Evolutionary conservation across 1,140 invertebrate genomes (phyloP), one percentile per base, ranked within the genome.

Genomic region (Drosophila sulfurigaster): DNA sequence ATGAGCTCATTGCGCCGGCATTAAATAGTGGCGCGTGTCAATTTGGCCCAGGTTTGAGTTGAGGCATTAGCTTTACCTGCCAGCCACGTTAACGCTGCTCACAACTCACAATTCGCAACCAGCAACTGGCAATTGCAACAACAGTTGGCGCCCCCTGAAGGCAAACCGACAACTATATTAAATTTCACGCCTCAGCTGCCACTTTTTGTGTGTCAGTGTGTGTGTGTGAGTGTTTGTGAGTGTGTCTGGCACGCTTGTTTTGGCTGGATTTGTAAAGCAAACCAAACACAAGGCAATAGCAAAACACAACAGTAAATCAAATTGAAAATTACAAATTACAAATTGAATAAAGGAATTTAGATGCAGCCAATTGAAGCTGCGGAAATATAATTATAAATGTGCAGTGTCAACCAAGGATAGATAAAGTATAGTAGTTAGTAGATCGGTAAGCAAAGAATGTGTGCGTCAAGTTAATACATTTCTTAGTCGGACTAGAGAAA

Each of bases 11-110:
- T 88, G 81, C 74, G 66, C 52, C 62, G 38, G 35, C 77, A 65
- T 75, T 88, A 89, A 88, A 88, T 89, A 83, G 80, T 83, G 74
- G 80, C 85, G 81, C 80, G 80, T 88, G 83, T 83, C 85, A 88
- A 88, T 89, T 88, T 89, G 57, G 67, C 70, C 41, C 77, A 60
- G 75, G 69, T 71, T 71, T 82, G 73, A 58, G 65, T 71, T 82
- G 73, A 58, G 65, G 74, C 79, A 82, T 70, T 78, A 72, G 60
- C 60, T 46, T 46, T 74, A 69, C 59, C 58, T 49, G 35, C 25
- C 38, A 46, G 67, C 38, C 72, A 54, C 48, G 48, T 38, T 60
- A 45, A 15, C 43, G 32, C 16, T 5, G 35, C 3, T 15, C 15
- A 4, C 13, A 48, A 8, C 35, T 15, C 4, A 20, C 56, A 28